Evolutionary conservation across 2,113 vertebrate genomes (phyloP).

Genomic region (Carassius carassius): DNA sequence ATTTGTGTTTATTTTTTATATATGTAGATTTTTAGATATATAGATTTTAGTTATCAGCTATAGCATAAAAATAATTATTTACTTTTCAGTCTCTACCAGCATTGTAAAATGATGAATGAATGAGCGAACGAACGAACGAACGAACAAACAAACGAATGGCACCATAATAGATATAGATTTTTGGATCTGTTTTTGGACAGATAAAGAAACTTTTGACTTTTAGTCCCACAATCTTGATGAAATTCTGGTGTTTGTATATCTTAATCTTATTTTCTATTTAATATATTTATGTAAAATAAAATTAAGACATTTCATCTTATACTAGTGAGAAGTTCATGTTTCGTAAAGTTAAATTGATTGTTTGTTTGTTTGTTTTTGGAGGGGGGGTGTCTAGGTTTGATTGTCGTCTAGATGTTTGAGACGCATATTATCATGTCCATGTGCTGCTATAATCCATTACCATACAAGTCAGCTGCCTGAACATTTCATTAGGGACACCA

Average conservation of each 20-base stretch:
- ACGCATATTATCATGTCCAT: conserved; percentile 70
- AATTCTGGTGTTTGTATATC: not conserved
- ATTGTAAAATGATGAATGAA: not conserved
- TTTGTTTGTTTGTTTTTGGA: not conserved
- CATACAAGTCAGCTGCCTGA: conserved; percentile 55
- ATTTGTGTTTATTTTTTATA: not conserved
- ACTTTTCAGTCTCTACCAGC: not conserved
- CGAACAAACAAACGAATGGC: not conserved
- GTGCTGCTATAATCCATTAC: conserved; percentile 76
- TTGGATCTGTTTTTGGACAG: not conserved
- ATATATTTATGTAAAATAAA: not conserved
- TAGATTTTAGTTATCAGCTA: not conserved
- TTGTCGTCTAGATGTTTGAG: conserved; percentile 63
- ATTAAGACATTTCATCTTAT: not conserved
- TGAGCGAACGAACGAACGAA: no score
- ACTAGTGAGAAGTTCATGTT: not conserved
- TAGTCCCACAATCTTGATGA: not conserved
- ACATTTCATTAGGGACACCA: conserved; percentile 76
- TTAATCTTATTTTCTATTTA: not conserved
- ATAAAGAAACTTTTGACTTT: not conserved
- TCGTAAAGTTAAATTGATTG: conserved; percentile 27
- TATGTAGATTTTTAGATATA: no score
- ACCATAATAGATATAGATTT: not conserved
- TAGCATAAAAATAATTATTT: not conserved
- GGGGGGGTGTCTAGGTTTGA: conserved; percentile 5